Base-by-base conservation (phyloP, 2,113 vertebrate species). In the Eonycteris spelaea region DNA sequence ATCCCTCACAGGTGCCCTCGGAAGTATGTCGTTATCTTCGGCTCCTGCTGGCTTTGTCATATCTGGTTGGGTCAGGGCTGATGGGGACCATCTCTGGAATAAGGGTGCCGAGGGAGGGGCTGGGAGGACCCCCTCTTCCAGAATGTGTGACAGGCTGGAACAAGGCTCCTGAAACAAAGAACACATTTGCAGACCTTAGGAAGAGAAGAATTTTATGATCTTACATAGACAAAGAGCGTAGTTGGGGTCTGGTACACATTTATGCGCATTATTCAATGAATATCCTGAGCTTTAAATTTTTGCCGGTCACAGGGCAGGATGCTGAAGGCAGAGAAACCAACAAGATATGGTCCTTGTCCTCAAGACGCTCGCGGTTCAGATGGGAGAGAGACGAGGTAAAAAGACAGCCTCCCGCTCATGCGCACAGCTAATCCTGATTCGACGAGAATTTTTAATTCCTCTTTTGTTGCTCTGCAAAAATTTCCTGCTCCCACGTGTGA, bases 401-500 rank as follows among this genome's bases (percentile, higher is more conserved):
- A 15, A 16, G 35, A 19, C 6, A 35, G 53, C 0, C 33, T 70
- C 18, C 21, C 28, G 8, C 71, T 84, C 55, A 4, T 1, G 4
- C 13, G 6, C 53, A 18, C 59, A 53, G 68, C 59, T 78, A 71
- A 91, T 79, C 74, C 86, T 33, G 85, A 79, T 79, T 83, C 55
- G 33, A 95, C 35, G 40, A 24, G 24, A 67, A 21, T 35, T 70
- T 48, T 38, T 24, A 85, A 84, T 87, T 93, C 92, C 77, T 67
- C 51, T 4, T 97, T 84, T 38, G 14, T 97, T 95, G 94, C 95
- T 97, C 85, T 97, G 97, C 94, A 98, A 98, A 98, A 96, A 96
- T 98, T 96, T 98, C 71, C 91, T 97, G 90, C 96, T 97, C 96
- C 97, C 97, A 70, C 97, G 94, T 90, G 88, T 96, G 97, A 92